Percentiles rank a stretch among this genome's conserved stretches.
These are phyloP conservation scores for Chrysochloris asiatica DNA, from an alignment of 2,113 vertebrate species.

Conservation along the genomic window DNA sequence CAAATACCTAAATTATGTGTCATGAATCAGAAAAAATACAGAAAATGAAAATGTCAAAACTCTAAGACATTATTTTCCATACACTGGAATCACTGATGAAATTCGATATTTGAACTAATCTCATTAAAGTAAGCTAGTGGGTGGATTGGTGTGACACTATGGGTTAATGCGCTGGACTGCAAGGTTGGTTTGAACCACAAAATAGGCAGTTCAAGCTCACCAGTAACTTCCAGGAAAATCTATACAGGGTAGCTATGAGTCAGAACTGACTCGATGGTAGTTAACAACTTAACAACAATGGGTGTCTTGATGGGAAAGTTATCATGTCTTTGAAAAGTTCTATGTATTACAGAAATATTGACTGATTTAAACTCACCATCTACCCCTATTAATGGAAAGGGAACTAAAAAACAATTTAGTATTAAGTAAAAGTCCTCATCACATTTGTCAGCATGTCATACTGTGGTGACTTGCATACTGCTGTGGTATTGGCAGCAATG, in stretches of 20 bases:
- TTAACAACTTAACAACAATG: too few relatives aligned
- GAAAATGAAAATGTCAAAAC: slow-evolving; percentile 62
- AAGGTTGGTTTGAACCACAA: too few relatives aligned
- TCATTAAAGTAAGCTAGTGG: slow-evolving; percentile 28
- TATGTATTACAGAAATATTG: neutral
- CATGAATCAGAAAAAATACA: slow-evolving; percentile 56
- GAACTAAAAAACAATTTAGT: neutral
- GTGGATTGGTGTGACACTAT: neutral
- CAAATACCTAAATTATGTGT: slow-evolving; percentile 54
- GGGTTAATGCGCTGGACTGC: too few relatives aligned
- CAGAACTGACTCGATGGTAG: too few relatives aligned
- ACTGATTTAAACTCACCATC: neutral
- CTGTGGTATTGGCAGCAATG: too few relatives aligned
- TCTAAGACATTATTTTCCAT: slow-evolving; percentile 61
- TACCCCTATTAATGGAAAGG: slow-evolving; percentile 2
- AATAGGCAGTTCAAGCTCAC: too few relatives aligned
- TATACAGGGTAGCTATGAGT: too few relatives aligned
- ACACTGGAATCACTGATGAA: slow-evolving; percentile 21
- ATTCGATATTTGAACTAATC: neutral
- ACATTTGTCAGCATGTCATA: too few relatives aligned
- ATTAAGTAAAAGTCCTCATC: too few relatives aligned
- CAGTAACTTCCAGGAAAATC: too few relatives aligned
- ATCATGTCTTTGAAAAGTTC: slow-evolving; percentile 31
- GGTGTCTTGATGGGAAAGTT: neutral
- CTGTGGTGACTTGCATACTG: too few relatives aligned